phyloP scores from a whole-genome alignment of 2,113 vertebrate genomes.

The Ia io region DNA sequence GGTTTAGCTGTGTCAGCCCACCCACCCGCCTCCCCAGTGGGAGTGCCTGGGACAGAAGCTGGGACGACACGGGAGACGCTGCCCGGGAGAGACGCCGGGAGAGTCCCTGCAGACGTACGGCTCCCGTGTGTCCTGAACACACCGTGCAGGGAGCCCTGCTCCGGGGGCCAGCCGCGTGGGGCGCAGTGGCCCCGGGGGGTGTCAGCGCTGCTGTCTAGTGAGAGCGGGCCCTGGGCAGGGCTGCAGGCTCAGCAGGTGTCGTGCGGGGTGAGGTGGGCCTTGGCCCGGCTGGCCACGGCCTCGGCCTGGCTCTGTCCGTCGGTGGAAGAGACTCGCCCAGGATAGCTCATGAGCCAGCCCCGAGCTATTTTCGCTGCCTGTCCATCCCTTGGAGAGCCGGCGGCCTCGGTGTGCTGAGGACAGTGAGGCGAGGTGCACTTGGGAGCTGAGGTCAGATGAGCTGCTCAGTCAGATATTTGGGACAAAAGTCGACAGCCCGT shows the following conservation, averaged over 20 bases:
- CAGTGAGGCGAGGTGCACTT: neutral
- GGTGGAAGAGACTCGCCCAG: neutral
- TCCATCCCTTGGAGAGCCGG: neutral
- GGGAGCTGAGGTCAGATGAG: neutral
- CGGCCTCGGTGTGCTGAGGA: neutral
- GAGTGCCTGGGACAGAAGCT: neutral
- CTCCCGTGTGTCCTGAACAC: neutral
- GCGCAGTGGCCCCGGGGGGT: too few species aligned
- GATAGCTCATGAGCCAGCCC: neutral
- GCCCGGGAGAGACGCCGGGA: too few species aligned
- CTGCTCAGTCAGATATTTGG: neutral
- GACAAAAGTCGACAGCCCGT: slow-evolving; percentile 7
- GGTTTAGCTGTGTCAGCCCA: neutral
- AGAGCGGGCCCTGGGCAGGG: too few species aligned
- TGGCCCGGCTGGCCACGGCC: neutral
- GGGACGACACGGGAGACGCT: too few species aligned
- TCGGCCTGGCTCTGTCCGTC: neutral
- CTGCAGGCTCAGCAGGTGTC: neutral
- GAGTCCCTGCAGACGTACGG: too few species aligned
- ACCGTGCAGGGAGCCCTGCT: too few species aligned
- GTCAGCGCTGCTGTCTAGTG: neutral
- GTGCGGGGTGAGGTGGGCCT: neutral
- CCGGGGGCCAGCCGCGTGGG: fast-evolving
- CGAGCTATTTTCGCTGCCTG: neutral
- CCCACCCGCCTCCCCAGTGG: neutral